Evolutionary conservation across 1,140 invertebrate genomes (phyloP).

Genomic region (Lucilia sericata): DNA sequence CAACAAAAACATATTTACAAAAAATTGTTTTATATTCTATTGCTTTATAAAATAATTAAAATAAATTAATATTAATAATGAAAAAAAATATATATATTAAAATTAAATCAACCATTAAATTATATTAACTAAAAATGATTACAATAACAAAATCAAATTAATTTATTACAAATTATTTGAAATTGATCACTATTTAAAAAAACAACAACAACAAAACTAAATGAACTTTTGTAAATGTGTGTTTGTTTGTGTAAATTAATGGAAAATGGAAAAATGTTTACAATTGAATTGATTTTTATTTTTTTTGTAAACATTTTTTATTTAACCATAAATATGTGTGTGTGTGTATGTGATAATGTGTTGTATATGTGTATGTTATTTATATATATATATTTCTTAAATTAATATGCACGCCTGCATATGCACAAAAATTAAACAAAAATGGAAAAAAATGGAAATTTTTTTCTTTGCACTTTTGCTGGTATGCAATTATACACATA

Average conservation of each 20-base stretch:
- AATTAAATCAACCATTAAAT: constrained; percentile 36
- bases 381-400: neutral
- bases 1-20: neutral
- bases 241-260: neutral
- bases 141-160: constrained; percentile 47
- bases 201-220: neutral
- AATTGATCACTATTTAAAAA: no score
- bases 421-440: neutral
- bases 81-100: neutral
- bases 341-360: neutral
- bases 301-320: neutral
- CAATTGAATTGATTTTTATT: neutral
- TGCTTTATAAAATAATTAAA: neutral
- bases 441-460: neutral
- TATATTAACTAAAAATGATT: constrained; percentile 33
- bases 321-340: neutral
- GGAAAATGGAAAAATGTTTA: neutral
- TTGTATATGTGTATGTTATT: neutral
- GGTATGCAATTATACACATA: constrained; percentile 11
- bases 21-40: neutral
- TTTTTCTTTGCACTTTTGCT: constrained; percentile 30
- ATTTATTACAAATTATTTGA: constrained; percentile 37
- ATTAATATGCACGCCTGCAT: neutral
- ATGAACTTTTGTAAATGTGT: neutral
- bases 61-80: neutral